Evolutionary conservation across 1,140 invertebrate species (phyloP), one percentile per base, ranked within the genome.

Genomic region (Babylonia areolata): DNA sequence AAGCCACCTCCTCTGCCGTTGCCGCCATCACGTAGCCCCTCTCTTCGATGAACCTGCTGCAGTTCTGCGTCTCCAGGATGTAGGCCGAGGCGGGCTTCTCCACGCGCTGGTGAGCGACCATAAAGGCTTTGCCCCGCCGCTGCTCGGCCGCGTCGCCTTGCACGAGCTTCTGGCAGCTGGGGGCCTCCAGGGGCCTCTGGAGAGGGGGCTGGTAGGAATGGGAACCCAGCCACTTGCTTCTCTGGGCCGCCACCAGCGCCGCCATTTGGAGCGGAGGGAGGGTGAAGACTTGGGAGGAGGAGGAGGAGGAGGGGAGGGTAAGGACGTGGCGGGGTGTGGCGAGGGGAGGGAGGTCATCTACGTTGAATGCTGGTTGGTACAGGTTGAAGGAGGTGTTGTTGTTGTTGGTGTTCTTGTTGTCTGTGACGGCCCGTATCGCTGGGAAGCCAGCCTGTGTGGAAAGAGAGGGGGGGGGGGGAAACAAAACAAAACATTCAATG

Each of bases 1-100:
- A 91, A n/a, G 88, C 81, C 40, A 40, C 77, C 84, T 92, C 91
- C 58, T 91, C 90, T 11, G 84, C 73, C n/a, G 89, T 82, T 1
- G 91, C 82, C 17, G 86, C 79, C 23, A 82, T 85, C 35, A 90
- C 86, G 69, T 92, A 92, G 5, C 88, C 86, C 35, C 89, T 85
- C 20, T 84, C 64, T 23, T 33, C 20, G 20, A 86, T 85, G 64
- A 92, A 92, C 12, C 86, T 54, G 23, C 35, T 20, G 75, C 91
- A 92, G 85, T 91, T 86, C 28, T 78, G n/a, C 40, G 84, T 85
- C 64, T 84, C 82, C 77, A 69, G 33, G 6, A 78, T 28, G 64
- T 84, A 87, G 9, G 17, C 78, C 20, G 77, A 17, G 33, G 82
- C 35, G 5, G 86, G 51, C 5, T 58, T 84, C 58, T 82, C 82